phyloP scores from a whole-genome alignment of 2,113 vertebrate species.

The Vidua macroura region DNA sequence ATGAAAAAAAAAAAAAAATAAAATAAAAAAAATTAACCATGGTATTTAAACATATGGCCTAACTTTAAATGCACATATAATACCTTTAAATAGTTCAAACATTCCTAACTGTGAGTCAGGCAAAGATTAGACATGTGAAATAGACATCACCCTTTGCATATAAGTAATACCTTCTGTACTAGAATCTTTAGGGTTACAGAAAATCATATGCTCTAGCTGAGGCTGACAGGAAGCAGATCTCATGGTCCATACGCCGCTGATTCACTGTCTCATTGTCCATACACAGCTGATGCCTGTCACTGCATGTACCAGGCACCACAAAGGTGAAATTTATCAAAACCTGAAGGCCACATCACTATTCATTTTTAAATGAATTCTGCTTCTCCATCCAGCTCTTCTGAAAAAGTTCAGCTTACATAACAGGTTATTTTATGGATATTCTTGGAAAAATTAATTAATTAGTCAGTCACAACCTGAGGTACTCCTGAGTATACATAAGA shows the following conservation, averaged over 20 bases:
- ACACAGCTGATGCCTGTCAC: neutral
- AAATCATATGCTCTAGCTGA: neutral
- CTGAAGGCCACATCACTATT: neutral
- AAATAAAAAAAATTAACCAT: neutral
- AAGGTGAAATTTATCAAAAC: neutral
- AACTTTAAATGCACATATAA: neutral
- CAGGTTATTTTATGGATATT: neutral
- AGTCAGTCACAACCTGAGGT: neutral
- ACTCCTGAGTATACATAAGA: neutral
- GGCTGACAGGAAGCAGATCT: neutral
- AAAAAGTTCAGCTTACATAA: neutral
- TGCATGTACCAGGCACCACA: neutral
- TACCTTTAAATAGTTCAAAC: neutral
- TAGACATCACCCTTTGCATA: neutral
- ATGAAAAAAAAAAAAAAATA: neutral
- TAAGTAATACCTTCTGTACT: neutral
- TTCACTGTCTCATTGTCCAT: neutral
- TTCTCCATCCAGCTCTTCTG: neutral
- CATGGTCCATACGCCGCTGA: neutral
- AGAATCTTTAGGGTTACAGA: neutral
- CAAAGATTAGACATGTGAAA: neutral
- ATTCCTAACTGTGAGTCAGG: neutral
- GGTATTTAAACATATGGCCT: neutral
- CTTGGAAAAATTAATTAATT: neutral
- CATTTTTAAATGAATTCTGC: neutral